Conservation (phyloP, 2,888 invertebrate species). For the Cataglyphis cursor region DNA sequence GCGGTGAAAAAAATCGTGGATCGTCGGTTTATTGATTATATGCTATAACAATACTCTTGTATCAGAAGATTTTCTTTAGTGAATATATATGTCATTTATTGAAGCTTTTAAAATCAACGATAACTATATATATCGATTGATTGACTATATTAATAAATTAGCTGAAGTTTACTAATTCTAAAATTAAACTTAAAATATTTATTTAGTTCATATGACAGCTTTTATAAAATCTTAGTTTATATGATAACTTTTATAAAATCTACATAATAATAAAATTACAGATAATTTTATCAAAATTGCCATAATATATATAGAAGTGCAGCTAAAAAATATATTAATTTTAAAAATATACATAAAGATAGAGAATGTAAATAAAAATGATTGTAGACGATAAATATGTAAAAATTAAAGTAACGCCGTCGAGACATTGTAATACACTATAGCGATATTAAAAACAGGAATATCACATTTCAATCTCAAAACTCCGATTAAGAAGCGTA, state of each 20-base stretch:
- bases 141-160: too few relatives aligned
- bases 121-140: too few relatives aligned
- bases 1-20: not conserved
- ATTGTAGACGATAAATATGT: not conserved
- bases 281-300: not conserved
- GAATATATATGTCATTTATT: not conserved
- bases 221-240: not conserved
- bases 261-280: too few relatives aligned
- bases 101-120: too few relatives aligned
- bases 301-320: not conserved
- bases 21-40: not conserved
- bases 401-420: not conserved
- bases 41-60: not conserved
- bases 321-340: not conserved
- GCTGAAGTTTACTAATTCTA: not conserved
- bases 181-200: not conserved
- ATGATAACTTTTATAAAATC: not conserved
- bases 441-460: not conserved
- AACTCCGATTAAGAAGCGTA: conserved; percentile 28
- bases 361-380: not conserved
- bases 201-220: not conserved
- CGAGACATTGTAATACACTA: not conserved
- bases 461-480: conserved; percentile 6
- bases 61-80: not conserved
- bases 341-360: not conserved